Percentiles rank a stretch among this genome's conserved stretches.
phyloP scores from a whole-genome alignment of 2,797 vertebrate species.

The Toxotes lorentzi region DNA sequence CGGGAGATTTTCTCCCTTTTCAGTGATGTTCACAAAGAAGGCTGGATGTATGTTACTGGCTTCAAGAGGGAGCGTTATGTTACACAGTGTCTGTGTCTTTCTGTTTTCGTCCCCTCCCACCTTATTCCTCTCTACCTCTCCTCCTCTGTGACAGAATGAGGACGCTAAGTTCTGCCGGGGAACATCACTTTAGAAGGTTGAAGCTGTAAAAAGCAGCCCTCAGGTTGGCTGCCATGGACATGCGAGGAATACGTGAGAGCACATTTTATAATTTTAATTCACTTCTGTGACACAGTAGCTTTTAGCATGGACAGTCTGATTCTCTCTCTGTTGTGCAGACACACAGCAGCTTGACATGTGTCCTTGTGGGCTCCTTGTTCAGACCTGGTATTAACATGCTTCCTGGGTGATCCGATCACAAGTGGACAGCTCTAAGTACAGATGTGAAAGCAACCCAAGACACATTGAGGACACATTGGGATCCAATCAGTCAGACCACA shows the following conservation, averaged over 20 bases:
- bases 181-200: constrained; percentile 36
- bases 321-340: not conserved
- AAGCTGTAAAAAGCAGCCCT: constrained; percentile 27
- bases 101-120: constrained; percentile 23
- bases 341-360: not conserved
- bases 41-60: constrained; percentile 2
- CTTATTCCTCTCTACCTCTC: constrained; percentile 14
- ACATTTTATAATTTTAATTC: constrained; percentile 10
- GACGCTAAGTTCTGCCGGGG: constrained; percentile 47
- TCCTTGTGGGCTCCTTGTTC: not conserved
- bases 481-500: too few relatives aligned
- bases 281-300: constrained; percentile 6
- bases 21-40: not conserved
- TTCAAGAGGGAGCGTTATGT: not conserved
- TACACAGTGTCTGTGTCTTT: not conserved
- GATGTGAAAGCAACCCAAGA: too few relatives aligned
- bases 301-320: not conserved
- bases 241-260: constrained; percentile 17
- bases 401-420: too few relatives aligned
- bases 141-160: constrained; percentile 67
- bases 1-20: not conserved
- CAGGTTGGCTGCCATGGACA: constrained; percentile 25
- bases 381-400: too few relatives aligned
- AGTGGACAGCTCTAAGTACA: too few relatives aligned
- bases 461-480: too few relatives aligned